Evolutionary conservation across 2,888 invertebrate species (phyloP), one percentile per base, ranked within the genome.

Genomic region (Congeria kusceri): DNA sequence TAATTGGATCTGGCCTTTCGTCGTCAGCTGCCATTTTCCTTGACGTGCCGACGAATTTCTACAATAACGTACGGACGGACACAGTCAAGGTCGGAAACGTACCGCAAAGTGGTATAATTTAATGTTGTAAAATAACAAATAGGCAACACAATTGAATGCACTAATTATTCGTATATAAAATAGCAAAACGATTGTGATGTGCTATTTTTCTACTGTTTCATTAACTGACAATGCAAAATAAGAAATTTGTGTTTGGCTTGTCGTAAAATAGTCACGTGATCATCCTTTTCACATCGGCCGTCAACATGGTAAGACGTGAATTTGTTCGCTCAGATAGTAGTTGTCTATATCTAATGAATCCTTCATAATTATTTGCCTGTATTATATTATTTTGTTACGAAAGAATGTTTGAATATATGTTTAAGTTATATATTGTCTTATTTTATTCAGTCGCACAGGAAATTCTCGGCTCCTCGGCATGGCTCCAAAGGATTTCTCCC

Each of bases 401-500:
- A 39, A 39, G 3, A 11, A 7, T 39, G 39, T 39, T 39, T 13
- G 9, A 18, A n/a, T 53, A 20, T 25, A 53, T 53, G 53, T 23
- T 53, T 20, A 53, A 23, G 20, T 5, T 15, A 53, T 53, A 28
- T 44, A 67, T 28, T 32, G 9, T n/a, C 18, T 18, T 39, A 23
- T 64, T 23, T 57, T 23, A 91, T 96, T 85, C 94, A 99, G 99
- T 99, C 99, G 95, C 99, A 99, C 95, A 96, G 99, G 94, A 99
- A 99, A 94, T 99, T 99, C 95, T 99, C 98, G 93, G 99, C 99
- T 58, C 99, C 99, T 91, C 97, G 99, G 90, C 99, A 99, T 96
- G 99, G 99, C 92, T 99, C 99, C 72, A 98, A 99, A 97, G 99
- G 99, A 90, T 99, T 99, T 96, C 97, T 99, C 95, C 99, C 99